Percentiles rank a stretch among this genome's conserved stretches.
Conservation (phyloP, 2,797 vertebrate genomes). For the Ctenosaura bakeri region DNA sequence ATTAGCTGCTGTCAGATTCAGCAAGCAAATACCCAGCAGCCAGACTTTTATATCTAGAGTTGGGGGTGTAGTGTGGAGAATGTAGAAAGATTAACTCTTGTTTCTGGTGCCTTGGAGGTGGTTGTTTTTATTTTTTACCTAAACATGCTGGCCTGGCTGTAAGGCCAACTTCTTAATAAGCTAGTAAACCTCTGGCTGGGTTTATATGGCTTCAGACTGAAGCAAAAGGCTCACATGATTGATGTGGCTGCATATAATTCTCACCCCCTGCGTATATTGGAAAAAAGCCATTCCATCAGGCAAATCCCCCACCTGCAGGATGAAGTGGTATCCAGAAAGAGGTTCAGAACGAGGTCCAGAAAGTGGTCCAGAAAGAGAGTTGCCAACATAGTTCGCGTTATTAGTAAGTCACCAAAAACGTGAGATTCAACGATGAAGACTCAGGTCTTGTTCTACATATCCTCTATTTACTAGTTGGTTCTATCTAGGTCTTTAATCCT, state of each 20-base stretch:
- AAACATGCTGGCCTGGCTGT: slow-evolving; percentile 1
- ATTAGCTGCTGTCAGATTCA: slow-evolving; percentile 42
- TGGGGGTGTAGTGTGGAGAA: slow-evolving; percentile 1
- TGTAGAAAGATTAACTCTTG: slow-evolving; percentile 22
- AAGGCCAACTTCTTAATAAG: not conserved
- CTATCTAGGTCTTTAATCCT: not conserved
- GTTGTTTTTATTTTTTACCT: not conserved
- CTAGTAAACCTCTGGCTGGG: slow-evolving; percentile 4
- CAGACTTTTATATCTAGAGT: slow-evolving; percentile 35
- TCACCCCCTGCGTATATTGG: not conserved
- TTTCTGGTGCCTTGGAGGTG: not conserved
- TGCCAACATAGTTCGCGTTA: not conserved
- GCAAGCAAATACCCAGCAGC: slow-evolving; percentile 47
- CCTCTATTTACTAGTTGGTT: not conserved
- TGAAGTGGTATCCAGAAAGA: not conserved
- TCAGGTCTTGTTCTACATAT: not conserved
- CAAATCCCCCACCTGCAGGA: not conserved
- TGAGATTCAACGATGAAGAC: not conserved
- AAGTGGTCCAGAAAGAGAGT: not conserved
- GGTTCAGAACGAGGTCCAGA: too few relatives aligned
- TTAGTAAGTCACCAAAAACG: not conserved
- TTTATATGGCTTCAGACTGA: not conserved
- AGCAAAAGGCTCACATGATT: not conserved
- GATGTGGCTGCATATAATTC: not conserved
- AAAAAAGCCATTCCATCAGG: not conserved